phyloP scores from a whole-genome alignment of 2,888 invertebrate species.

The Drosophila algonquin region DNA sequence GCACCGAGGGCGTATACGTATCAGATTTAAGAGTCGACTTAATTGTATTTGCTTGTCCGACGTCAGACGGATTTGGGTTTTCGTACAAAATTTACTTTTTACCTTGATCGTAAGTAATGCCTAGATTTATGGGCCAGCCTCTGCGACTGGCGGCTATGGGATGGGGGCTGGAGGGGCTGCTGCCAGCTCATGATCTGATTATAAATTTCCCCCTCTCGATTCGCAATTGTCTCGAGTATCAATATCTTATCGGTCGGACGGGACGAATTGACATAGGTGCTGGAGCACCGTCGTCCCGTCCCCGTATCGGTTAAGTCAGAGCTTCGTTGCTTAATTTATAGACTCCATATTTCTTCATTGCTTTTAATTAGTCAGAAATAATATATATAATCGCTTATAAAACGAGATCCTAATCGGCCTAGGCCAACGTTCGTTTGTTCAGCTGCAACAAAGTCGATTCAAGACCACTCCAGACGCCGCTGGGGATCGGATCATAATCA shows the following conservation, averaged over 20 bases:
- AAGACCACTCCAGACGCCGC: constrained; percentile 15
- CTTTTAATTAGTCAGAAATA: constrained; percentile 64
- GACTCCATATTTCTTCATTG: constrained; percentile 65
- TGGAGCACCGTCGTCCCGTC: constrained; percentile 1
- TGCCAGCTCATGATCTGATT: constrained; percentile 41
- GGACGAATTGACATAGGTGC: neutral
- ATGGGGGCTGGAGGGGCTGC: neutral
- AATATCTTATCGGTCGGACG: constrained; percentile 28
- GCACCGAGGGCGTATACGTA: constrained; percentile 13
- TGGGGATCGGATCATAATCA: constrained; percentile 29
- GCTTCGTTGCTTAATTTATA: constrained; percentile 56
- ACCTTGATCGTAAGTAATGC: constrained; percentile 32
- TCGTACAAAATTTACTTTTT: constrained; percentile 16
- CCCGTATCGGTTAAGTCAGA: neutral
- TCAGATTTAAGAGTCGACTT: constrained; percentile 67
- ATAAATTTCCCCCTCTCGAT: constrained; percentile 13
- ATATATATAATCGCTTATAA: constrained; percentile 45
- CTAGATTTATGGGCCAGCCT: constrained; percentile 36
- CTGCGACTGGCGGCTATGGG: neutral
- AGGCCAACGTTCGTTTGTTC: constrained; percentile 5
- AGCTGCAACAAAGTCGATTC: constrained; percentile 48
- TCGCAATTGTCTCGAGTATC: neutral
- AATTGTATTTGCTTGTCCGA: constrained; percentile 76
- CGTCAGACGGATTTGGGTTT: constrained; percentile 54
- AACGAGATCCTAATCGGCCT: constrained; percentile 64